Evolutionary conservation across 2,113 vertebrate species (phyloP).

Genomic region (Hemichromis elongatus): DNA sequence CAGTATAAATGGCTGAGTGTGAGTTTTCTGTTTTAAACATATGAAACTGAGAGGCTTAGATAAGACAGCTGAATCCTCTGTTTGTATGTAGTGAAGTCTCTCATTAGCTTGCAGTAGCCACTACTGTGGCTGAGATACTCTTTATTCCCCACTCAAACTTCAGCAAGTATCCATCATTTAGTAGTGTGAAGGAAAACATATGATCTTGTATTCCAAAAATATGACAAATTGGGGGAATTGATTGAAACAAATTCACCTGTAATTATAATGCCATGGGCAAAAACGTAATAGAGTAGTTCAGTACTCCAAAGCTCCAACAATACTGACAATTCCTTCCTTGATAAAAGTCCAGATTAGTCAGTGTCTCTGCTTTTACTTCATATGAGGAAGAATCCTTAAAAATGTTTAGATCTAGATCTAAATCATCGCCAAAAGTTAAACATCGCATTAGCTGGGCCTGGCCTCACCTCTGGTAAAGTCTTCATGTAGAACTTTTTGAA

Average conservation of each 20-base stretch:
- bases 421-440: background rate
- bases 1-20: background rate
- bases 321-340: background rate
- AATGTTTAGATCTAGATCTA: background rate
- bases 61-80: background rate
- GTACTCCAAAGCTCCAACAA: too few relatives aligned
- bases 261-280: background rate
- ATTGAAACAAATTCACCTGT: background rate
- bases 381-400: background rate
- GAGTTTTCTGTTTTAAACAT: background rate
- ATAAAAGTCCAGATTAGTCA: background rate
- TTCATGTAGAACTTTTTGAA: too few relatives aligned
- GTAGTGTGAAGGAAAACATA: background rate
- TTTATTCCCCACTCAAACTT: background rate
- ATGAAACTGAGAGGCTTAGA: background rate
- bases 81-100: background rate
- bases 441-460: background rate
- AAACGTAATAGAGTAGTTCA: too few relatives aligned
- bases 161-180: background rate
- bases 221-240: background rate
- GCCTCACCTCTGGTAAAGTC: background rate
- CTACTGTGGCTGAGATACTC: background rate
- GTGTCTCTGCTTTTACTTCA: background rate
- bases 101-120: background rate
- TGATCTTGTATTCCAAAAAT: background rate